Conservation (phyloP, 2,797 vertebrate species). For the Hafferia zeledoni region DNA sequence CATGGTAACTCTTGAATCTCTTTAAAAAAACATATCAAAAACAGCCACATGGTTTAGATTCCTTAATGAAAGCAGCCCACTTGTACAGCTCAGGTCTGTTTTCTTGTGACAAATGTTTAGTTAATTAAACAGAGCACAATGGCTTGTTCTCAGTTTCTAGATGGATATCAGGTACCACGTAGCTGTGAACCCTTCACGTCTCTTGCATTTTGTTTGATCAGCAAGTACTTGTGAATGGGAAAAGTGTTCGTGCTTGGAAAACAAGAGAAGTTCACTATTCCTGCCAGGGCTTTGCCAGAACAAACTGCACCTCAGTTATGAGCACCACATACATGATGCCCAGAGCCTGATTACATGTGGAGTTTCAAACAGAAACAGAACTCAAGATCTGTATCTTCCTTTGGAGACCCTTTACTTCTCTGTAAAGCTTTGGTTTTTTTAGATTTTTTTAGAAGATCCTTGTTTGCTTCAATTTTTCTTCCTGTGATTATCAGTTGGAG, state of each 20-base stretch:
- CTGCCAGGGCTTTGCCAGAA: not conserved
- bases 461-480: not conserved
- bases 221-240: not conserved
- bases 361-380: not conserved
- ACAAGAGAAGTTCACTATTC: not conserved
- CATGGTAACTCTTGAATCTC: not conserved
- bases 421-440: not conserved
- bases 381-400: fast-evolving
- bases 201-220: not conserved
- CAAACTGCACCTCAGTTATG: not conserved
- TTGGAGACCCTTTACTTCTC: not conserved
- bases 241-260: not conserved
- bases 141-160: not conserved
- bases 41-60: not conserved
- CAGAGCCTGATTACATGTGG: not conserved
- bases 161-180: not conserved
- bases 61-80: not conserved
- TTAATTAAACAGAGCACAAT: not conserved
- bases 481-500: not conserved
- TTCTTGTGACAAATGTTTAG: not conserved
- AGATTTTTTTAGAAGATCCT: not conserved
- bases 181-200: not conserved
- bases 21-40: not conserved
- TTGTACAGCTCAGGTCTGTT: not conserved
- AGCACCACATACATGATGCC: not conserved